phyloP scores from a whole-genome alignment of 2,888 invertebrate species.

The Dryadula phaetusa region DNA sequence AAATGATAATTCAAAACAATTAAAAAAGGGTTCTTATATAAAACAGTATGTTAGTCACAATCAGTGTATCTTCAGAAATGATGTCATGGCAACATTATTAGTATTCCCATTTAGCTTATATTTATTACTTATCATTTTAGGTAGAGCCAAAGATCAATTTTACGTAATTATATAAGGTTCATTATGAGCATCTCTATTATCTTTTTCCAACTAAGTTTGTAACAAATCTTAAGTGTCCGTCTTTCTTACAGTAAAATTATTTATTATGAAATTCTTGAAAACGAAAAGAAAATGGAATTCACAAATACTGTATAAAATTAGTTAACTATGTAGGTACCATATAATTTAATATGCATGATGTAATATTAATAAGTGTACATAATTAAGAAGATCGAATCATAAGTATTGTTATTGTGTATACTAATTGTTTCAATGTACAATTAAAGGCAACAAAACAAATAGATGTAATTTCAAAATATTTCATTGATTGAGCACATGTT shows the following conservation, averaged over 20 bases:
- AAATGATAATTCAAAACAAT: not conserved
- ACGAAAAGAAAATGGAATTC: no score
- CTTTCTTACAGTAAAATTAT: not conserved
- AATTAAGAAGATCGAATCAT: not conserved
- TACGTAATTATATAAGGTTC: conserved; percentile 10
- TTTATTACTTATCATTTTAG: conserved; percentile 18
- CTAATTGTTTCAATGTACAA: no score
- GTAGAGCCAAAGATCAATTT: conserved; percentile 31
- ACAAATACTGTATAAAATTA: no score
- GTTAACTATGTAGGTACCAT: no score
- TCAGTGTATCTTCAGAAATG: conserved; percentile 10
- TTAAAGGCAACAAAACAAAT: no score
- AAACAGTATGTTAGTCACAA: not conserved
- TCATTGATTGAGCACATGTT: no score
- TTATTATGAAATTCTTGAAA: not conserved
- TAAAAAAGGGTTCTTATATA: not conserved
- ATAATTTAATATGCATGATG: not conserved
- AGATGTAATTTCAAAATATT: no score
- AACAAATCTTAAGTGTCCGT: not conserved
- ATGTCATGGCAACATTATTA: conserved; percentile 11
- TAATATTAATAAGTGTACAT: not conserved
- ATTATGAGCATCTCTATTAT: not conserved
- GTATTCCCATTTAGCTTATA: conserved; percentile 5
- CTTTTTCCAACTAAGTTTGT: not conserved
- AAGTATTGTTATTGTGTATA: not conserved